These are phyloP conservation scores for Acholoe squamosa DNA, from an alignment of 2,888 invertebrate species.

Conservation along the genomic window DNA sequence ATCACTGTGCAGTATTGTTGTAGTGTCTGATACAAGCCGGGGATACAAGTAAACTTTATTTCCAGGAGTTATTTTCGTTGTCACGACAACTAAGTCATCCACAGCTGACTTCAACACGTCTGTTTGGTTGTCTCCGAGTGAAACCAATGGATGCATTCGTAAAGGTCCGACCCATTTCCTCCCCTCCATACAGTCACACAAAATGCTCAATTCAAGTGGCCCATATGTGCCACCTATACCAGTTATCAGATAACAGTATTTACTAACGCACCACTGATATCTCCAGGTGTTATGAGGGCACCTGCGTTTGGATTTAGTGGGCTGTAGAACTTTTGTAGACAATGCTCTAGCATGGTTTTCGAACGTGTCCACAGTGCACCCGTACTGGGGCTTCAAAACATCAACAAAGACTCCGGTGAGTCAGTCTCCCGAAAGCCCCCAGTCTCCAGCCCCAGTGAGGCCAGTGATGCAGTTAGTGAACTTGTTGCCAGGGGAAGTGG, in stretches of 20 bases:
- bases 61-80: neutral
- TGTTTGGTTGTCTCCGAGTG: slow-evolving; percentile 8
- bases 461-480: neutral
- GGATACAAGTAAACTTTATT: too few species aligned
- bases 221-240: neutral
- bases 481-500: slow-evolving; percentile 19
- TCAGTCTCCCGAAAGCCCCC: neutral
- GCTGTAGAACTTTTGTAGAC: neutral
- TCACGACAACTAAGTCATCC: neutral
- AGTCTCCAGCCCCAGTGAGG: neutral
- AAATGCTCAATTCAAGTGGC: neutral
- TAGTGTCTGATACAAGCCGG: too few species aligned
- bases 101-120: neutral
- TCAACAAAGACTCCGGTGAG: slow-evolving; percentile 46
- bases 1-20: too few species aligned
- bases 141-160: neutral
- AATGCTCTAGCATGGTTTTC: neutral
- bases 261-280: neutral
- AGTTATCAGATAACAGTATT: neutral
- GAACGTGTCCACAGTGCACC: slow-evolving; percentile 30
- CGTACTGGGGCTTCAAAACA: slow-evolving; percentile 32
- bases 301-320: too few species aligned
- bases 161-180: neutral
- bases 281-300: neutral
- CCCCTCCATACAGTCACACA: neutral